Percentiles rank a stretch among this genome's conserved stretches.
Evolutionary conservation across 2,888 invertebrate genomes (phyloP).

Genomic region (Urechis unicinctus): DNA sequence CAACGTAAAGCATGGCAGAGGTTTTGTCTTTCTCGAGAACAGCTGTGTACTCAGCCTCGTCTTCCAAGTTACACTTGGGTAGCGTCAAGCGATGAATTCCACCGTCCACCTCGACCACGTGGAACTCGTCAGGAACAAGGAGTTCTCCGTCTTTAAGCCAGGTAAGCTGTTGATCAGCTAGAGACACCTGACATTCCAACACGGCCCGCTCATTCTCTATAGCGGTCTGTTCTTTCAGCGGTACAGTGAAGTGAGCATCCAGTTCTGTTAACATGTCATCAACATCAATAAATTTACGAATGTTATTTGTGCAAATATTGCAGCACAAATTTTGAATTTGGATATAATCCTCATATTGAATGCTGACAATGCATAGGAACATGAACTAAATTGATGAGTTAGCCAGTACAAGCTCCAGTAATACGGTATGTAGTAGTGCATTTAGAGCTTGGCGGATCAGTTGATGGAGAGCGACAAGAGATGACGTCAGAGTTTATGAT

Average conservation of each 20-base stretch:
- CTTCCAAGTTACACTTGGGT: constrained; percentile 25
- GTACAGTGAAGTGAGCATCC: constrained; percentile 59
- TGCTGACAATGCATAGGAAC: too few species aligned
- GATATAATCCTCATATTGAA: too few species aligned
- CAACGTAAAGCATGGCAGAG: constrained; percentile 32
- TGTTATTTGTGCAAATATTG: not conserved
- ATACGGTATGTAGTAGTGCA: too few species aligned
- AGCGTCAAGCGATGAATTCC: constrained; percentile 30
- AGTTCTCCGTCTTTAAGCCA: constrained; percentile 30
- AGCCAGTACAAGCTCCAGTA: too few species aligned
- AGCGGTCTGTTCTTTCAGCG: constrained; percentile 34
- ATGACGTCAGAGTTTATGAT: too few species aligned
- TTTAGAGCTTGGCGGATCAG: too few species aligned
- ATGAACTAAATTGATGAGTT: too few species aligned
- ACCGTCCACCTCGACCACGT: constrained; percentile 28
- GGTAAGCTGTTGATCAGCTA: constrained; percentile 14
- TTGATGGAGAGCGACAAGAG: too few species aligned
- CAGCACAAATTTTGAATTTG: too few species aligned
- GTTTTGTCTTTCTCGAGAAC: constrained; percentile 15
- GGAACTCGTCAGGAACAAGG: constrained; percentile 7
- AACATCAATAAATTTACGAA: too few species aligned
- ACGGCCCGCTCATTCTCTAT: constrained; percentile 37
- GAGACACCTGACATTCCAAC: constrained; percentile 37
- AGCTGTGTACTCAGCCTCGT: constrained; percentile 31
- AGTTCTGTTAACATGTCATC: constrained; percentile 57